Base-by-base conservation (phyloP, 2,113 vertebrate genomes). In the Thymallus thymallus region DNA sequence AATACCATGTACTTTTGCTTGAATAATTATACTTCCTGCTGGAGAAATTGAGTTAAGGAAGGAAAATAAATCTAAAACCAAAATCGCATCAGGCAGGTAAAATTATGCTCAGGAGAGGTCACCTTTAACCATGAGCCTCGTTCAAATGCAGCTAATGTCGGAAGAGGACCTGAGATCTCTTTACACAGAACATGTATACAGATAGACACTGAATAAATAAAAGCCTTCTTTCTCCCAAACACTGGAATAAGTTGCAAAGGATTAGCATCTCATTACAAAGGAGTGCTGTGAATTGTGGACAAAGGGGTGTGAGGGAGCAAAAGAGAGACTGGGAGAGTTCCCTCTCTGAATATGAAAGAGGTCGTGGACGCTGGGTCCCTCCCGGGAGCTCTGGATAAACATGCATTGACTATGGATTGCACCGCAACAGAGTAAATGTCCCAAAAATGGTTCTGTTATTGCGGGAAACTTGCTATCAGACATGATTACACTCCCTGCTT, bases 151-250 rank as follows among this genome's bases (percentile, higher is more conserved):
- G 80, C 81, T 85, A 81, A 76, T 76, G 76, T 73, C 74, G 80
- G 76, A 81, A 69, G 66, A 48, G 72, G 81, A 29, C 68, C 16
- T 51, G 79, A 80, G 84, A 88, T 87, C 88, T 89, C 80, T 68
- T 51, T 79, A 90, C 80, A 90, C 70, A 64, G 30, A 81, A 66
- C 85, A 81, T 82, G 80, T 88, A 76, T 87, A 88, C 72, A 74
- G 77, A 88, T 82, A 74, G 84, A 85, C 84, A 80, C 80, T 88
- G 90, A 90, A 91, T 92, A 91, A 91, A 90, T 91, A 89, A 91
- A 90, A 64, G 82, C 63, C 82, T 81, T 86, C 80, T 74, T 65
- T 74, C 82, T 82, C 83, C 77, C 81, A 86, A 88, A 90, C 86
- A 84, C 76, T 73, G 65, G 73, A 77, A 78, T 80, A 84, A 56